phyloP scores from a whole-genome alignment of 23 tunicate species.

The Styela plicata region DNA sequence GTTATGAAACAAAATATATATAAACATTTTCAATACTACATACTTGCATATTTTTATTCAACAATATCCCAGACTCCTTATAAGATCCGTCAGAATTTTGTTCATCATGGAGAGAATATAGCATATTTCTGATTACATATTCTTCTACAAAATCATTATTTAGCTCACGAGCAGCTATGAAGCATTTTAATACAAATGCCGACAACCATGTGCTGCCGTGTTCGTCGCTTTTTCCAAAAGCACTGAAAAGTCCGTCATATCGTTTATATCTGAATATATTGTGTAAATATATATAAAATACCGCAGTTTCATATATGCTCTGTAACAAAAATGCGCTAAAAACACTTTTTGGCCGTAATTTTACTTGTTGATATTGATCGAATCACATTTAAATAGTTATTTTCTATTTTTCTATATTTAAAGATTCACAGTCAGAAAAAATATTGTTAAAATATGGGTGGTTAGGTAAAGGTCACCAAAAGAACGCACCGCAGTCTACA shows the following conservation, averaged over 20 bases:
- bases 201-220: slow-evolving; percentile 91
- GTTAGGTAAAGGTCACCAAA: no score
- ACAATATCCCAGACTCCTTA: slow-evolving; percentile 57
- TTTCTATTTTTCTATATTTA: no score
- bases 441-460: neutral
- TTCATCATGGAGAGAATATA: slow-evolving; percentile 38
- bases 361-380: no score
- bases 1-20: neutral
- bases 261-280: slow-evolving; percentile 81
- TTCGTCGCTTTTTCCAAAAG: slow-evolving; percentile 66
- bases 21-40: no score
- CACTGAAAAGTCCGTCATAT: slow-evolving; percentile 83
- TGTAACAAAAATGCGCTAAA: no score
- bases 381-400: no score
- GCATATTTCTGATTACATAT: slow-evolving; percentile 38
- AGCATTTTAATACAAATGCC: slow-evolving; percentile 84
- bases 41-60: slow-evolving; percentile 89
- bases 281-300: no score
- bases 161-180: slow-evolving; percentile 56
- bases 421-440: no score
- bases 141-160: slow-evolving; percentile 36
- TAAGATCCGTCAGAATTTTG: slow-evolving; percentile 53
- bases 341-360: no score
- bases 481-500: no score
- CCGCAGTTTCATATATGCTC: no score